Percentiles rank a stretch among this genome's conserved stretches.
Evolutionary conservation across 2,797 vertebrate species (phyloP).

Genomic region (Coendou prehensilis): DNA sequence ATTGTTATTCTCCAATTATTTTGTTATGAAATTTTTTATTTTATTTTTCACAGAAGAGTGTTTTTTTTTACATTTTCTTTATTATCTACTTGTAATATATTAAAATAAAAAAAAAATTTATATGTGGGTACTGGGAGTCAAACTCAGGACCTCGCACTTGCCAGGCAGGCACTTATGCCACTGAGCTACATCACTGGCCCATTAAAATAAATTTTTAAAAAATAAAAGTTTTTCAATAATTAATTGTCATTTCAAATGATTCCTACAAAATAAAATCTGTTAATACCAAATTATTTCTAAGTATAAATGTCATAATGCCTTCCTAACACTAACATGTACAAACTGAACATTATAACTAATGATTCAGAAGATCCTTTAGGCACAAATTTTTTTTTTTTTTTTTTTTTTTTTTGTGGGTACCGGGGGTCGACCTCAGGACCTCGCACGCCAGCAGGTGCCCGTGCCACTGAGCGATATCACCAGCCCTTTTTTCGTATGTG

Average conservation of each 20-base stretch:
- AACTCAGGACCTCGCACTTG: too few species aligned
- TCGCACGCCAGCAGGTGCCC: too few species aligned
- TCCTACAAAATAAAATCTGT: constrained; percentile 69
- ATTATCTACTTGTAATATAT: not conserved
- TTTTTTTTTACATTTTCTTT: not conserved
- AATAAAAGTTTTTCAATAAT: constrained; percentile 59
- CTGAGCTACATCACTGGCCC: too few species aligned
- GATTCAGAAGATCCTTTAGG: constrained; percentile 45
- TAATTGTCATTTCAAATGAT: constrained; percentile 66
- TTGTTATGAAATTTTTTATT: not conserved
- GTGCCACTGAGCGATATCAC: too few species aligned
- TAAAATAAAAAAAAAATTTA: too few species aligned
- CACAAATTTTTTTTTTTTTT: too few species aligned
- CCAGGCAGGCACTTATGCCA: too few species aligned
- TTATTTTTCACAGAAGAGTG: not conserved
- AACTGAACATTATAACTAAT: constrained; percentile 38
- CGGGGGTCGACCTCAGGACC: too few species aligned
- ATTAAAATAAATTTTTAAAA: not conserved
- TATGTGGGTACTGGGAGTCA: too few species aligned
- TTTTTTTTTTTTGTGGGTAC: too few species aligned
- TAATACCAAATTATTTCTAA: constrained; percentile 52
- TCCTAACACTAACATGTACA: constrained; percentile 23
- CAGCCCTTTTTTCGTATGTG: too few species aligned
- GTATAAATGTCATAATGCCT: not conserved
- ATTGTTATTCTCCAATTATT: not conserved